Evolutionary conservation across 2,797 vertebrate species (phyloP).

Genomic region (Microchirus variegatus): DNA sequence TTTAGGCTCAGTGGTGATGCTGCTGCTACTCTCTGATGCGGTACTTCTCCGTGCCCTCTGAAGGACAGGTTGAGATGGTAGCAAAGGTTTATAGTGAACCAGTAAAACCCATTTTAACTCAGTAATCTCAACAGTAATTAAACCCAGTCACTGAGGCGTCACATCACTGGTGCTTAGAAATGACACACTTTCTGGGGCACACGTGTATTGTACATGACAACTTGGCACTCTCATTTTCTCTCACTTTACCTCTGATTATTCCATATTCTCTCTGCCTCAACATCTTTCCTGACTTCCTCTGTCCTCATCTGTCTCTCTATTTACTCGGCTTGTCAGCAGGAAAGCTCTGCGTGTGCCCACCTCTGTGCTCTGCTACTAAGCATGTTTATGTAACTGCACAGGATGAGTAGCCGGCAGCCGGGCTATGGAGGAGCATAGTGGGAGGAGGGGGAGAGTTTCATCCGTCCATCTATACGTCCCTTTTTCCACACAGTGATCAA

Average conservation of each 20-base stretch:
- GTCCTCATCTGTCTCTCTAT: slow-evolving; percentile 46
- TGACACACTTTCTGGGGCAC: slow-evolving; percentile 48
- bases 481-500: slow-evolving; percentile 23
- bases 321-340: slow-evolving; percentile 33
- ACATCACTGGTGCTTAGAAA: slow-evolving; percentile 12
- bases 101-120: background rate
- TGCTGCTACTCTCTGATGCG: slow-evolving; percentile 77
- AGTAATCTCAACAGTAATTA: slow-evolving; percentile 14
- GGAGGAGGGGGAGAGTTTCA: slow-evolving; percentile 26
- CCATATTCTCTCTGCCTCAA: background rate
- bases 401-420: slow-evolving; percentile 71
- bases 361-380: slow-evolving; percentile 73
- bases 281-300: slow-evolving; percentile 1
- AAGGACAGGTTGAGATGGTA: slow-evolving; percentile 71
- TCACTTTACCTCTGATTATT: slow-evolving; percentile 14
- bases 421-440: slow-evolving; percentile 59
- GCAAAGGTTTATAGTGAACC: slow-evolving; percentile 12
- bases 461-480: slow-evolving; percentile 25
- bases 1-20: slow-evolving; percentile 69
- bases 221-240: slow-evolving; percentile 13
- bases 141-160: slow-evolving; percentile 3
- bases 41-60: slow-evolving; percentile 76
- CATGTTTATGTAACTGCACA: slow-evolving; percentile 80
- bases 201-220: slow-evolving; percentile 21
- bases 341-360: slow-evolving; percentile 50